Evolutionary conservation across 1,140 invertebrate species (phyloP).

Genomic region (Anastrepha obliqua): DNA sequence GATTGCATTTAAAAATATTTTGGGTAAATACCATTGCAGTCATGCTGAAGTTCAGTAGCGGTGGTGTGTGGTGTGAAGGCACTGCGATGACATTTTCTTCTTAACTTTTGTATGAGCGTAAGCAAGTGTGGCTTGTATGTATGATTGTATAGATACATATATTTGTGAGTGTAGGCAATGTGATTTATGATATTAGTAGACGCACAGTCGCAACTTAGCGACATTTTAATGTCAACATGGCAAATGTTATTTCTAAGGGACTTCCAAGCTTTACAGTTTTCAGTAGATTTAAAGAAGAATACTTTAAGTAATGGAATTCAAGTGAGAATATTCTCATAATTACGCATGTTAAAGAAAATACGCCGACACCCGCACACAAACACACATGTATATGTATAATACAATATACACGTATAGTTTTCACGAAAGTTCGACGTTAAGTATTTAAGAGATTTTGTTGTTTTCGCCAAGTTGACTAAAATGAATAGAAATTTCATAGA

Average conservation of each 20-base stretch:
- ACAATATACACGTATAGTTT: neutral
- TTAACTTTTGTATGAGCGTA: neutral
- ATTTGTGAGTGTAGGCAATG: neutral
- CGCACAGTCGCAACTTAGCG: neutral
- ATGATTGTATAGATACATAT: neutral
- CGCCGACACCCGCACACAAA: neutral
- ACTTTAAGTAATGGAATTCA: neutral
- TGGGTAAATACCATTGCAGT: neutral
- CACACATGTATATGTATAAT: neutral
- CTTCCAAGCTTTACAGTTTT: neutral
- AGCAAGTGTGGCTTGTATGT: neutral
- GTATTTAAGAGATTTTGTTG: neutral
- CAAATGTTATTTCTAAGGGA: neutral
- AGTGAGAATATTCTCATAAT: neutral
- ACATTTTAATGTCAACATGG: constrained; percentile 23
- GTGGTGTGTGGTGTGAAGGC: neutral
- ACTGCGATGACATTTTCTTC: neutral
- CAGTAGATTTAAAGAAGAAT: neutral
- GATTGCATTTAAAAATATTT: constrained; percentile 32
- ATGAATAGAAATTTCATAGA: too few species aligned
- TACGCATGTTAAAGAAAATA: neutral
- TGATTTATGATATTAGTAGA: constrained; percentile 9
- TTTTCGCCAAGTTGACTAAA: too few species aligned
- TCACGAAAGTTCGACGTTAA: neutral
- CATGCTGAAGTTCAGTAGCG: neutral